Conservation (phyloP, 1,140 invertebrate species). For the Saccostrea echinata region DNA sequence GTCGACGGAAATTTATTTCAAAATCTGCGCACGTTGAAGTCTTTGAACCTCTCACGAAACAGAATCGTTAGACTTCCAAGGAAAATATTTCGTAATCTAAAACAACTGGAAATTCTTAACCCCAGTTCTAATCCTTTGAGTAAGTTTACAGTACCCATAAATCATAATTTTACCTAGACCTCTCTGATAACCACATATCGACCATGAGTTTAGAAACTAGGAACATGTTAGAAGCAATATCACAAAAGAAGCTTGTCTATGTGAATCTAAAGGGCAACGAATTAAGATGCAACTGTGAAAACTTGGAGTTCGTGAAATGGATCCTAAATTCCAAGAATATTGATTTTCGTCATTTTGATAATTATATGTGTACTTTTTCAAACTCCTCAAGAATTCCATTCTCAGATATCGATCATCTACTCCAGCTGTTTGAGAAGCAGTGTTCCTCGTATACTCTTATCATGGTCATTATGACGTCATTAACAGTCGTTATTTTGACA, state of each 20-base stretch:
- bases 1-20: not conserved
- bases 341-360: not conserved
- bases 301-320: not conserved
- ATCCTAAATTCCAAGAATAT: not conserved
- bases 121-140: not conserved
- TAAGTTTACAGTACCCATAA: not conserved
- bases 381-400: not conserved
- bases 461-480: not conserved
- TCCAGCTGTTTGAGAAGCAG: not conserved
- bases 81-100: not conserved
- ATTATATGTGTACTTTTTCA: not conserved
- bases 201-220: not conserved
- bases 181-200: constrained; percentile 1
- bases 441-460: not conserved
- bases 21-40: not conserved
- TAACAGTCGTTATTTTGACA: not conserved
- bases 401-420: not conserved
- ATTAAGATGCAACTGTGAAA: not conserved
- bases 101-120: not conserved
- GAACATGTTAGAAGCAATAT: constrained; percentile 71
- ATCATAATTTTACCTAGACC: not conserved
- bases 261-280: not conserved
- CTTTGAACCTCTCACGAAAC: not conserved
- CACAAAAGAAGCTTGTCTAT: not conserved
- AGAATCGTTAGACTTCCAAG: not conserved